A percentile compares a stretch with the other conserved stretches of the same genome.
Conservation (phyloP, 2,797 vertebrate genomes). For the Poeciliopsis infans region DNA sequence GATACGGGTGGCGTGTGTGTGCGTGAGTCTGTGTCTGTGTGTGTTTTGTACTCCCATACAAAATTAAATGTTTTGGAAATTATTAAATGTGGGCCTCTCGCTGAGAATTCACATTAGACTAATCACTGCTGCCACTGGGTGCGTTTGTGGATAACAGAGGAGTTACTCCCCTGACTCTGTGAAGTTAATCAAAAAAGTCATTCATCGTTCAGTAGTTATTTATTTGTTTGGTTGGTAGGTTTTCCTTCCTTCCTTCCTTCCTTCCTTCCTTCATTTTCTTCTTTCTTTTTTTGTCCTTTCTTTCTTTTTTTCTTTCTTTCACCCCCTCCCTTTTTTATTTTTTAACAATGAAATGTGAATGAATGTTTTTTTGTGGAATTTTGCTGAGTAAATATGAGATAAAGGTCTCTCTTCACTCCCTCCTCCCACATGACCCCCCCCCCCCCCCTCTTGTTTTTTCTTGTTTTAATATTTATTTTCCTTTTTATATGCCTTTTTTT, state of each 20-base stretch:
- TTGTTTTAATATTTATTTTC: not conserved
- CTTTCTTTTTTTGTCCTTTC: not conserved
- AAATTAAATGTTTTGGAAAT: slow-evolving; percentile 70
- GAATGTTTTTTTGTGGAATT: too few species aligned
- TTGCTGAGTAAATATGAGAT: too few species aligned
- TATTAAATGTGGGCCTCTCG: slow-evolving; percentile 63
- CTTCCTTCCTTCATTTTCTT: too few species aligned
- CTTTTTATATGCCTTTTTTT: not conserved
- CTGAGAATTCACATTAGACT: slow-evolving; percentile 58
- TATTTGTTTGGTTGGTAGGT: not conserved
- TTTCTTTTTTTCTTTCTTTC: too few species aligned
- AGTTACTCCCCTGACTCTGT: slow-evolving; percentile 49
- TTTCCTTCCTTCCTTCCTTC: too few species aligned
- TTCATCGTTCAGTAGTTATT: slow-evolving; percentile 2
- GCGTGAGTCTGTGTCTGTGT: not conserved
- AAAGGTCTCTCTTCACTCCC: too few species aligned
- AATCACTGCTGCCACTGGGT: slow-evolving; percentile 61
- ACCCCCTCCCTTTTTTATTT: too few species aligned
- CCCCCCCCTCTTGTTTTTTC: not conserved
- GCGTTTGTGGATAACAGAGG: slow-evolving; percentile 18
- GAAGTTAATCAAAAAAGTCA: slow-evolving; percentile 66
- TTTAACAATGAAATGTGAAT: too few species aligned
- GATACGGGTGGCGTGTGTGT: not conserved
- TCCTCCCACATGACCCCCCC: not conserved
- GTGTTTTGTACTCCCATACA: slow-evolving; percentile 38